Conservation (phyloP, 2,888 invertebrate species). For the Lithophane semibrunnea region DNA sequence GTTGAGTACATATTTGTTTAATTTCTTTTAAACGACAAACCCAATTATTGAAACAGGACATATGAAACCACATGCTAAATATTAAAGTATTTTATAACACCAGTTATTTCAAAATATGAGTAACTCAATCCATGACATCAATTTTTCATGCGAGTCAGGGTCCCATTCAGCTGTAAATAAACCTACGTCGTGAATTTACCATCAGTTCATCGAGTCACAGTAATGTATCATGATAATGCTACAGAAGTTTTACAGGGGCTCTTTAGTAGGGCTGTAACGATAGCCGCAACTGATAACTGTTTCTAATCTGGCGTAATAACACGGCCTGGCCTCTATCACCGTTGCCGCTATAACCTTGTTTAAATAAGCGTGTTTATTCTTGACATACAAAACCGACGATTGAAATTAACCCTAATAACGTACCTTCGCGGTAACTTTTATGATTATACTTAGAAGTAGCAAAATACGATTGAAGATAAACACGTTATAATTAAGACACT, state of each 20-base stretch:
- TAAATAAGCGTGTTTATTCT: constrained; percentile 30
- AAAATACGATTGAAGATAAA: constrained; percentile 30
- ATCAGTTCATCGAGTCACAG: constrained; percentile 81
- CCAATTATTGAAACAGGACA: not conserved
- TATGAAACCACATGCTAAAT: constrained; percentile 18
- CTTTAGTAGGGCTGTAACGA: constrained; percentile 86
- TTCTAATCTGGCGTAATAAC: constrained; percentile 88
- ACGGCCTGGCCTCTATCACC: constrained; percentile 67
- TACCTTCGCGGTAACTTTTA: constrained; percentile 24
- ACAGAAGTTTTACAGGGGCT: constrained; percentile 87
- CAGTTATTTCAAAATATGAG: constrained; percentile 17
- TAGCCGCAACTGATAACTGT: constrained; percentile 88
- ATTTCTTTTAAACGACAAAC: not conserved
- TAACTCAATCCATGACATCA: constrained; percentile 37
- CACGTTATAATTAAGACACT: constrained; percentile 38
- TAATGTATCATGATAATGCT: constrained; percentile 84
- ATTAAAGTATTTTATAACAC: constrained; percentile 31
- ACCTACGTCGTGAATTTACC: constrained; percentile 80
- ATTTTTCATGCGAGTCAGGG: constrained; percentile 47
- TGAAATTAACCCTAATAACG: constrained; percentile 58
- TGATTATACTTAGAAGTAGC: not conserved
- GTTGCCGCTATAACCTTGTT: constrained; percentile 45
- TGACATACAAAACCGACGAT: constrained; percentile 48
- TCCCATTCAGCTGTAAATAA: constrained; percentile 66
- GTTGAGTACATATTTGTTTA: not conserved